Evolutionary conservation across 2,888 invertebrate species (phyloP).

Genomic region (Leptinotarsa peninsularis): DNA sequence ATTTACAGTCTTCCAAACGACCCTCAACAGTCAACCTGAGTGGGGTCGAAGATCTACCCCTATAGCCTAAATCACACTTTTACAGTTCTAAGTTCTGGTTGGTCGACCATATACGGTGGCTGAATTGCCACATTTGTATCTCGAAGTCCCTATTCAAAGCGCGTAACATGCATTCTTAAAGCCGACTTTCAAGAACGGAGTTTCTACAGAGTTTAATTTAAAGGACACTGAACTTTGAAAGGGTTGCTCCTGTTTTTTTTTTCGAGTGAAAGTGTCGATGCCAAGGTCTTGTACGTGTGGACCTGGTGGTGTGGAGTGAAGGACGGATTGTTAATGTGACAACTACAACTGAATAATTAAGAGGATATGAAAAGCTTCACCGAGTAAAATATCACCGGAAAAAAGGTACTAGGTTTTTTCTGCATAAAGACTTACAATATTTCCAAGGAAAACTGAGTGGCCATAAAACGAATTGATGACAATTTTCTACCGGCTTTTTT

Average conservation of each 20-base stretch:
- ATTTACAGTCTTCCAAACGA: neutral
- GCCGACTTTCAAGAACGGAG: slow-evolving; percentile 43
- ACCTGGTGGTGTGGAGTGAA: slow-evolving; percentile 14
- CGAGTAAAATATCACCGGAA: too few species aligned
- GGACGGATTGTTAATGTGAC: neutral
- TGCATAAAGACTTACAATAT: too few species aligned
- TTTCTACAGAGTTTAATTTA: slow-evolving; percentile 50
- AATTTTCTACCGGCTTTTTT: too few species aligned
- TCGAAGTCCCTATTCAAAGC: slow-evolving; percentile 53
- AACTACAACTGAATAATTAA: neutral
- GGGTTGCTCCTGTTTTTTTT: slow-evolving; percentile 37
- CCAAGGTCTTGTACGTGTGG: slow-evolving; percentile 33
- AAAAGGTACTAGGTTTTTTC: too few species aligned
- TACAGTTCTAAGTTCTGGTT: slow-evolving; percentile 60
- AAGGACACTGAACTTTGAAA: slow-evolving; percentile 55
- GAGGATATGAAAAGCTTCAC: too few species aligned
- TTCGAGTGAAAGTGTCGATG: slow-evolving; percentile 51
- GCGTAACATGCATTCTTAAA: slow-evolving; percentile 39
- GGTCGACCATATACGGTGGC: slow-evolving; percentile 54
- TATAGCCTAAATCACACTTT: slow-evolving; percentile 50
- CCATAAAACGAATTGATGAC: too few species aligned
- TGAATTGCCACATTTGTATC: slow-evolving; percentile 53
- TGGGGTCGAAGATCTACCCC: slow-evolving; percentile 53
- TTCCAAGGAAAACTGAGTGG: too few species aligned
- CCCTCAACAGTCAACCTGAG: slow-evolving; percentile 36